Conservation (phyloP, 92 coral and sea anemone species). For the Epizoanthus fatuus region DNA sequence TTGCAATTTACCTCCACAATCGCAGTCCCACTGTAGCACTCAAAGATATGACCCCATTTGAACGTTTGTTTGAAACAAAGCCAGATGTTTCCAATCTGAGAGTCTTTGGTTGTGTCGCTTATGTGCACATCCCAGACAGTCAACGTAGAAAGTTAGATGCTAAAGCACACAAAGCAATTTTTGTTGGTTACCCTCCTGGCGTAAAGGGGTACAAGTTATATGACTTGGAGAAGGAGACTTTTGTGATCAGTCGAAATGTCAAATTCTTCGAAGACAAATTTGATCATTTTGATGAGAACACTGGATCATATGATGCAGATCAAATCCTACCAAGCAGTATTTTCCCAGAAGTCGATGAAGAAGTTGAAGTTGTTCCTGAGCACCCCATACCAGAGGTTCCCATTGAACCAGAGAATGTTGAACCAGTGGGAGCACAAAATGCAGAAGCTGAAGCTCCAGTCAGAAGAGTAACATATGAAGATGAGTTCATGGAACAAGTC, state of each 20-base stretch:
- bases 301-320: slow-evolving; percentile 13
- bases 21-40: slow-evolving; percentile 61
- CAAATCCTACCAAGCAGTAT: slow-evolving; percentile 24
- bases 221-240: slow-evolving; percentile 49
- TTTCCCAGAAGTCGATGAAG: slow-evolving; percentile 49
- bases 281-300: slow-evolving; percentile 44
- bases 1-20: slow-evolving; percentile 74
- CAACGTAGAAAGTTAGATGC: slow-evolving; percentile 64
- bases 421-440: slow-evolving; percentile 53
- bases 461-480: slow-evolving; percentile 63
- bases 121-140: slow-evolving; percentile 65
- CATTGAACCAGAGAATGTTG: slow-evolving; percentile 4
- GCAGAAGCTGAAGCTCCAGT: slow-evolving; percentile 36
- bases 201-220: slow-evolving; percentile 73
- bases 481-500: slow-evolving; percentile 65
- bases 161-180: slow-evolving; percentile 68
- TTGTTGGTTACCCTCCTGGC: slow-evolving; percentile 65
- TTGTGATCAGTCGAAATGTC: slow-evolving; percentile 60
- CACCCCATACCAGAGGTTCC: slow-evolving; percentile 32
- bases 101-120: slow-evolving; percentile 73
- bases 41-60: slow-evolving; percentile 68
- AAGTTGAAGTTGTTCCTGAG: slow-evolving; percentile 30
- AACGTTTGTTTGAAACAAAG: slow-evolving; percentile 55
- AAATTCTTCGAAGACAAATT: slow-evolving; percentile 58
- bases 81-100: slow-evolving; percentile 69